Evolutionary conservation across 1,140 invertebrate species (phyloP).

Genomic region (Aphaenogaster rudis): DNA sequence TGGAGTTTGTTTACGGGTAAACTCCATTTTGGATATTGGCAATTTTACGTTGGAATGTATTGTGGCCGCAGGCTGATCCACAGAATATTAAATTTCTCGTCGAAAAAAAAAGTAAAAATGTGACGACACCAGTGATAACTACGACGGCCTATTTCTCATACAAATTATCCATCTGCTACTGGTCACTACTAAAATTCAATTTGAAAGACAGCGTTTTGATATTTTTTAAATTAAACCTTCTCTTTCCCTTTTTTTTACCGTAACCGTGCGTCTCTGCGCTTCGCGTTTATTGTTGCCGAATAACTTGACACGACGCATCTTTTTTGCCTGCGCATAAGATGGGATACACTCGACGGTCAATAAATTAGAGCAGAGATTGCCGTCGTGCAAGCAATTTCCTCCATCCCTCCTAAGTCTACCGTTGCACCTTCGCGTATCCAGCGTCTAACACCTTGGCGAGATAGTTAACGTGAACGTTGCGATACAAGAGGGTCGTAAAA

Average conservation of each 20-base stretch:
- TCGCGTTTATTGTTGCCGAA: background rate
- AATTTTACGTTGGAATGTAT: slow-evolving; percentile 53
- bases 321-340: slow-evolving; percentile 26
- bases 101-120: slow-evolving; percentile 37
- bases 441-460: slow-evolving; percentile 32
- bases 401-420: background rate
- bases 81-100: slow-evolving; percentile 57
- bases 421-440: slow-evolving; percentile 44
- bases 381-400: slow-evolving; percentile 54
- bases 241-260: background rate
- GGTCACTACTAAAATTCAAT: slow-evolving; percentile 21
- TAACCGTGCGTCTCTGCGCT: background rate
- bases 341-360: slow-evolving; percentile 44
- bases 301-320: slow-evolving; percentile 21
- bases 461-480: slow-evolving; percentile 58
- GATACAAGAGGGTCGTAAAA: slow-evolving; percentile 52
- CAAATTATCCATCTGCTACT: slow-evolving; percentile 27
- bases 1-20: slow-evolving; percentile 40
- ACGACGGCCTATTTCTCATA: slow-evolving; percentile 30
- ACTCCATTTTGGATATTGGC: slow-evolving; percentile 54
- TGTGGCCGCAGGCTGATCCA: slow-evolving; percentile 50
- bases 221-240: slow-evolving; percentile 24
- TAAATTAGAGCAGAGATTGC: slow-evolving; percentile 62
- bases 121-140: background rate
- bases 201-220: slow-evolving; percentile 11